These are phyloP conservation scores for Scophthalmus maximus DNA, from an alignment of 2,113 vertebrate species.

Conservation along the genomic window DNA sequence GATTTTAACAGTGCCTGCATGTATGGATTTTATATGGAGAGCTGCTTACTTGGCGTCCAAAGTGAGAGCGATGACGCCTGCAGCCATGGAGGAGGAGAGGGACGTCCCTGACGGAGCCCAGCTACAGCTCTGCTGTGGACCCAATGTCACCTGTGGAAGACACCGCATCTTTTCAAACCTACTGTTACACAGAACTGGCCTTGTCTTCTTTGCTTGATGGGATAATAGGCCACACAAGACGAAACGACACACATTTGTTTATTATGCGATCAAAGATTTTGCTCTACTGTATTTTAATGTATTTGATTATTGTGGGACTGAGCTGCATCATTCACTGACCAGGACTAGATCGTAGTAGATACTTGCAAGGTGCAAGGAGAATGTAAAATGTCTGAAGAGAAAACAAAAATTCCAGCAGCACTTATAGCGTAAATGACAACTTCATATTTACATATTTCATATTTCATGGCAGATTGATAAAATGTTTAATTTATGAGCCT, in stretches of 20 bases:
- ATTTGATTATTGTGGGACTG: background rate
- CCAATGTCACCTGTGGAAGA: conserved; percentile 86
- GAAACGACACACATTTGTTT: background rate
- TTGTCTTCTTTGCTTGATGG: too few species aligned
- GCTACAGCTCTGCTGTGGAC: conserved; percentile 89
- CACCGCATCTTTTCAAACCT: background rate
- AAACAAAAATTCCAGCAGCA: background rate
- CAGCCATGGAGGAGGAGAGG: conserved; percentile 93
- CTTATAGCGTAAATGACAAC: background rate
- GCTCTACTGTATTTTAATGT: background rate
- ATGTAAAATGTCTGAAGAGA: background rate
- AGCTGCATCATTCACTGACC: background rate
- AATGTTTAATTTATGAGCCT: background rate
- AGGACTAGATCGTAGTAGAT: background rate
- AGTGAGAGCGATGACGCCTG: conserved; percentile 94
- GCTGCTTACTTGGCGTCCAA: conserved; percentile 95
- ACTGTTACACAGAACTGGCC: too few species aligned
- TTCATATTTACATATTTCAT: background rate
- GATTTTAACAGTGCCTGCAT: conserved; percentile 12
- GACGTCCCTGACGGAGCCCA: conserved; percentile 89
- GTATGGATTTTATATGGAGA: conserved; percentile 24
- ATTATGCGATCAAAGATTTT: background rate
- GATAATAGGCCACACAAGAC: background rate
- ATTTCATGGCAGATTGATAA: background rate
- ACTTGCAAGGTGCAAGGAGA: background rate